Conservation (phyloP, 30 jellyfish, hydroid and myxozoan genomes). For the Morbakka virulenta region DNA sequence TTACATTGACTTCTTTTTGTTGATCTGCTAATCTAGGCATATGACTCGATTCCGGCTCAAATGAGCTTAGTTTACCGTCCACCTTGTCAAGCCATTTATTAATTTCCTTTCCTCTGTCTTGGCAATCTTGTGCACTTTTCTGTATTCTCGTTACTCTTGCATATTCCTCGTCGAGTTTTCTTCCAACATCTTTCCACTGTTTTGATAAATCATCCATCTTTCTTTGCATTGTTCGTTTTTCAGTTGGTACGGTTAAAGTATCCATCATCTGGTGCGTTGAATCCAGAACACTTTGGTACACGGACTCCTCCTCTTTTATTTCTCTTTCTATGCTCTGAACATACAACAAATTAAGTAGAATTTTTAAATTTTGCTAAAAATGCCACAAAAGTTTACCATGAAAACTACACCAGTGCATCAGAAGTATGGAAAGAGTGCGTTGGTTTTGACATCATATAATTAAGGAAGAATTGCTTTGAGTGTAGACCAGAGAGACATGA, state of each 20-base stretch:
- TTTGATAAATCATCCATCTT: constrained; percentile 69
- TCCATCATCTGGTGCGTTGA: constrained; percentile 70
- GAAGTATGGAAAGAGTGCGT: too few species aligned
- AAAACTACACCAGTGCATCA: too few species aligned
- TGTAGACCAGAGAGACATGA: too few species aligned
- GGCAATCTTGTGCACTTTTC: constrained; percentile 33
- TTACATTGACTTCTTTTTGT: constrained; percentile 86
- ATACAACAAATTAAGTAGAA: too few species aligned
- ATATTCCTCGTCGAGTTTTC: constrained; percentile 58
- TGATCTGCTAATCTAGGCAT: constrained; percentile 66
- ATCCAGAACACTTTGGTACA: constrained; percentile 43
- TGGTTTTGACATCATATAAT: too few species aligned
- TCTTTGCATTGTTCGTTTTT: constrained; percentile 57
- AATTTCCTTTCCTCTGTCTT: constrained; percentile 58
- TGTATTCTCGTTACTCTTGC: constrained; percentile 65
- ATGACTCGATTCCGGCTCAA: constrained; percentile 81
- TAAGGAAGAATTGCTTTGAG: too few species aligned
- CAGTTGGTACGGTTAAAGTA: constrained; percentile 51
- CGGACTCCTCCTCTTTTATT: constrained; percentile 72
- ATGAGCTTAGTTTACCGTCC: constrained; percentile 53
- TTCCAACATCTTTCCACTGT: constrained; percentile 55
- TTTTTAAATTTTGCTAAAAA: too few species aligned
- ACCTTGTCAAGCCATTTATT: constrained; percentile 61
- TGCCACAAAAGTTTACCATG: too few species aligned
- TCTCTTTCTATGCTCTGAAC: constrained; percentile 76